phyloP scores from a whole-genome alignment of 2,888 invertebrate genomes.

The Dioctria linearis region DNA sequence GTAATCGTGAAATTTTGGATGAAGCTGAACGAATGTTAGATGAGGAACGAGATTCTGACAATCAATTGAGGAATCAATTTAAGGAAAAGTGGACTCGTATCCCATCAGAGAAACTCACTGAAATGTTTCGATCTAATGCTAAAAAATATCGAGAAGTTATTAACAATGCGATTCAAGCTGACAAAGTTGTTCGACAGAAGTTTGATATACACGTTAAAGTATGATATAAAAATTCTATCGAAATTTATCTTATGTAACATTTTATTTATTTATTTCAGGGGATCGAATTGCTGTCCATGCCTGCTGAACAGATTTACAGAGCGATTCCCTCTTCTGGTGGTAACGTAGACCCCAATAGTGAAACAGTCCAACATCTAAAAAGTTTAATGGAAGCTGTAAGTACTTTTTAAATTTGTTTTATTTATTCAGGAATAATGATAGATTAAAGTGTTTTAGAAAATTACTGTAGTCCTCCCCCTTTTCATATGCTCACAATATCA shows the following conservation, averaged over 20 bases:
- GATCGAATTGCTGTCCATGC: constrained; percentile 86
- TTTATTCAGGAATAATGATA: too few relatives aligned
- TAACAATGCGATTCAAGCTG: constrained; percentile 88
- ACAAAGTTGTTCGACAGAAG: constrained; percentile 89
- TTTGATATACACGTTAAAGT: constrained; percentile 79
- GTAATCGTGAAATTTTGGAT: constrained; percentile 95
- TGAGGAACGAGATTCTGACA: constrained; percentile 94
- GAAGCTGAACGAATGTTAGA: constrained; percentile 89
- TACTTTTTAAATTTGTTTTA: neutral
- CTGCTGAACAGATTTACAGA: constrained; percentile 79
- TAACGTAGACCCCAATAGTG: constrained; percentile 74
- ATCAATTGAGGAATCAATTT: constrained; percentile 89
- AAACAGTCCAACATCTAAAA: constrained; percentile 79
- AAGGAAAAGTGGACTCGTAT: constrained; percentile 94
- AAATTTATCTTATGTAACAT: neutral
- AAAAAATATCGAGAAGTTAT: constrained; percentile 94
- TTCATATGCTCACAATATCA: too few relatives aligned
- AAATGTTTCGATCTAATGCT: constrained; percentile 89
- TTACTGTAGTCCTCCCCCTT: too few relatives aligned
- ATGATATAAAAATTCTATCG: constrained; percentile 60
- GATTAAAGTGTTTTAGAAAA: too few relatives aligned
- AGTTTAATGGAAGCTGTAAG: constrained; percentile 83
- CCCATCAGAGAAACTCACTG: constrained; percentile 89
- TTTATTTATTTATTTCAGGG: constrained; percentile 71
- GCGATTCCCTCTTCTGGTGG: constrained; percentile 79